Percentiles rank a stretch among this genome's conserved stretches.
Conservation (phyloP, 2,113 vertebrate species). For the Machaerirhynchus nigripectus region DNA sequence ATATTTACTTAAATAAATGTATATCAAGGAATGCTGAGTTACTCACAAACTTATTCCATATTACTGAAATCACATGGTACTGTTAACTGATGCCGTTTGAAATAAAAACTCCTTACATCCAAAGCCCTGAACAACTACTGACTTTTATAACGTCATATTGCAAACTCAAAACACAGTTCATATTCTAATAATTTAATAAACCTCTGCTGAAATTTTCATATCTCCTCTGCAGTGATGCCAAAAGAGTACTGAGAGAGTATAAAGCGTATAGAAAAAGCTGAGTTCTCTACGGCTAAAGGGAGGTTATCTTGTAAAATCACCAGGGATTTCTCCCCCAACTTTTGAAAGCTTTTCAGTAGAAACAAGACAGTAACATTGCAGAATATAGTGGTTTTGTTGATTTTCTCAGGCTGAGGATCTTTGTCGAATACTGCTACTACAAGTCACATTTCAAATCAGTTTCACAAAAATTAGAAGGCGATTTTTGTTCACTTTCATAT, state of each 20-base stretch:
- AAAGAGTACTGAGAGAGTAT: neutral
- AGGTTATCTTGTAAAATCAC: neutral
- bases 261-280: neutral
- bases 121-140: neutral
- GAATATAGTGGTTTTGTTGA: neutral
- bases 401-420: neutral
- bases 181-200: neutral
- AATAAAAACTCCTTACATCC: neutral
- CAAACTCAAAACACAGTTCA: neutral
- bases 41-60: neutral
- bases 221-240: neutral
- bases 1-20: neutral
- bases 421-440: conserved; percentile 15
- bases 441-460: conserved; percentile 42
- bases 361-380: neutral
- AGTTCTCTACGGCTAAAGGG: neutral
- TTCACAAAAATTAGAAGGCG: neutral
- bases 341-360: neutral
- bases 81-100: neutral
- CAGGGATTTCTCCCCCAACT: neutral
- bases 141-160: neutral
- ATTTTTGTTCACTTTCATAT: neutral
- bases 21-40: neutral
- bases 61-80: neutral
- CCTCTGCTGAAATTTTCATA: neutral